Percentiles rank a stretch among this genome's conserved stretches.
These are phyloP conservation scores for Physocephala rufipes DNA, from an alignment of 2,888 invertebrate genomes.

Conservation along the genomic window DNA sequence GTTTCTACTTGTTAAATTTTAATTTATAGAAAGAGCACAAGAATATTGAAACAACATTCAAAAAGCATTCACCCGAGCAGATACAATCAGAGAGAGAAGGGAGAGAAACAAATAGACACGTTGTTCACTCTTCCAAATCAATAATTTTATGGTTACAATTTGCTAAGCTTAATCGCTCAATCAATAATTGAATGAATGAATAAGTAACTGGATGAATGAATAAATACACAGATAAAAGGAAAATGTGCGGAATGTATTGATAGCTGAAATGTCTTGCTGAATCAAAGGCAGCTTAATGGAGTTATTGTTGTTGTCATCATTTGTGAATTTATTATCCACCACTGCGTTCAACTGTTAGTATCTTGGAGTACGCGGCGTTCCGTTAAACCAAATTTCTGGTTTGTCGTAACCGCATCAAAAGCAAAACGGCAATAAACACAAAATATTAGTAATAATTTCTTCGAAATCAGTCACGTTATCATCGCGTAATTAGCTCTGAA, in stretches of 20 bases:
- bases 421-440: no score
- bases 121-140: constrained; percentile 37
- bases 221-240: no score
- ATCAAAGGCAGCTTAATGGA: no score
- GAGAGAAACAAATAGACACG: background rate
- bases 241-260: no score
- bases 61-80: no score
- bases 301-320: no score
- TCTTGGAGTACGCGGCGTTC: no score
- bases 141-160: constrained; percentile 27
- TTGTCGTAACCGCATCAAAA: background rate
- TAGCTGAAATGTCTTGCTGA: constrained; percentile 18
- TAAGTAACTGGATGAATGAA: no score
- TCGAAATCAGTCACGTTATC: constrained; percentile 19
- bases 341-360: no score
- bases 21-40: constrained; percentile 8
- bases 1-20: background rate
- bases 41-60: no score
- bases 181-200: constrained; percentile 17
- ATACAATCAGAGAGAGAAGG: no score
- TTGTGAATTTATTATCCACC: no score
- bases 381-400: constrained; percentile 20
- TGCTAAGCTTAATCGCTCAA: constrained; percentile 20
- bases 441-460: constrained; percentile 14
- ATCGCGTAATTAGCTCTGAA: constrained; percentile 34